These are phyloP conservation scores for Cheilosia urbana DNA, from an alignment of 2,888 invertebrate genomes.

Conservation along the genomic window DNA sequence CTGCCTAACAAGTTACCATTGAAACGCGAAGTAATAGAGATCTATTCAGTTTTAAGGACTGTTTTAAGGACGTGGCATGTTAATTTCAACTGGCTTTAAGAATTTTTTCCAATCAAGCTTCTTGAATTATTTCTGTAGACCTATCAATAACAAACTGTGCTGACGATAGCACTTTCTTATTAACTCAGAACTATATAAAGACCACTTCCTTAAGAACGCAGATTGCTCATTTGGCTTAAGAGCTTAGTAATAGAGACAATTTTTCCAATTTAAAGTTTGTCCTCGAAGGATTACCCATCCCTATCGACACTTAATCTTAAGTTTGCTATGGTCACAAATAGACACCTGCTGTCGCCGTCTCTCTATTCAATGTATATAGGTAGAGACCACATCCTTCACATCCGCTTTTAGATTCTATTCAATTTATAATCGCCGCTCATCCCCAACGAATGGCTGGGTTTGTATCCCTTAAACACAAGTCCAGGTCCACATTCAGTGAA, in stretches of 20 bases:
- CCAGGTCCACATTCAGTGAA: not conserved
- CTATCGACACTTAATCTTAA: not conserved
- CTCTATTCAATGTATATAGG: too few relatives aligned
- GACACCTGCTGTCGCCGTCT: not conserved
- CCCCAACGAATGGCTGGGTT: constrained; percentile 1
- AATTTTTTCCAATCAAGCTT: too few relatives aligned
- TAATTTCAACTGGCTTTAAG: too few relatives aligned
- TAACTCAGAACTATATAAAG: not conserved
- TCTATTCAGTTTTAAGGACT: too few relatives aligned
- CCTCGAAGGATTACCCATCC: not conserved
- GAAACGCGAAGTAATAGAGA: too few relatives aligned
- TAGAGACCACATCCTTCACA: not conserved
- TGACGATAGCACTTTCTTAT: not conserved
- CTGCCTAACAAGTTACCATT: too few relatives aligned
- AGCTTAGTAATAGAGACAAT: not conserved
- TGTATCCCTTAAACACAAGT: not conserved
- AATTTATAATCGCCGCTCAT: constrained; percentile 47
- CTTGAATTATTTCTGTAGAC: too few relatives aligned
- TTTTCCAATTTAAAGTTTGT: not conserved
- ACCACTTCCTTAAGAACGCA: not conserved
- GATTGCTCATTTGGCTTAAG: constrained; percentile 15
- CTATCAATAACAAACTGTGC: too few relatives aligned
- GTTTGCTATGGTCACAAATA: not conserved
- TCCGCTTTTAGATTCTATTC: constrained; percentile 17
- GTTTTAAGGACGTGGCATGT: too few relatives aligned